These are phyloP conservation scores for Chaenogobius annularis DNA, from an alignment of 2,113 vertebrate species.

Conservation along the genomic window DNA sequence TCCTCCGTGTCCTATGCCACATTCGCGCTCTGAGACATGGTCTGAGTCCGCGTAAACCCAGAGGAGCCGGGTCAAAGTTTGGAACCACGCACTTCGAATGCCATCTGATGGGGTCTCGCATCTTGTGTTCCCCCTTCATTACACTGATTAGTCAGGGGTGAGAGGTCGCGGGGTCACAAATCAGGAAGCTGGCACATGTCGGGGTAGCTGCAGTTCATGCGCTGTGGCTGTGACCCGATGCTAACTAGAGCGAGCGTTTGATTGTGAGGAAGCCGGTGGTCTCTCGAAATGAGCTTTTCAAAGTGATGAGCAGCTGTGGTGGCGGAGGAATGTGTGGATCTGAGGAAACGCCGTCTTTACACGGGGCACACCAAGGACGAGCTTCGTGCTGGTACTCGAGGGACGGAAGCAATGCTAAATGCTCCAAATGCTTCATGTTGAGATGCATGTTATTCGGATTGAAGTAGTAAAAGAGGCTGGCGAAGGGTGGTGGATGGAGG, in stretches of 20 bases:
- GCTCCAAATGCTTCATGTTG: too few relatives aligned
- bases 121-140: slow-evolving; percentile 66
- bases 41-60: slow-evolving; percentile 23
- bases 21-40: neutral
- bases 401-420: too few relatives aligned
- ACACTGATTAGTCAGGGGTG: slow-evolving; percentile 61
- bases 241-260: slow-evolving; percentile 43
- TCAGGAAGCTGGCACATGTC: slow-evolving; percentile 65
- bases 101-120: slow-evolving; percentile 43
- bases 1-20: neutral
- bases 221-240: slow-evolving; percentile 45
- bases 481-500: too few relatives aligned
- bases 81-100: slow-evolving; percentile 59
- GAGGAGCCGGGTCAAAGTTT: slow-evolving; percentile 50
- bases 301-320: slow-evolving; percentile 34
- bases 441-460: too few relatives aligned
- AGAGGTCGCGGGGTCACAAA: slow-evolving; percentile 57
- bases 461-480: too few relatives aligned
- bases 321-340: slow-evolving; percentile 28
- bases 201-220: slow-evolving; percentile 34
- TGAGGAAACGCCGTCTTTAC: slow-evolving; percentile 32
- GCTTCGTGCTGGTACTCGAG: neutral
- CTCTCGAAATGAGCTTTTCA: slow-evolving; percentile 14
- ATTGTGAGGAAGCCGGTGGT: slow-evolving; percentile 16
- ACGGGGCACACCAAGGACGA: slow-evolving; percentile 9